Conservation (phyloP, 2,888 invertebrate species). For the Tupiocoris notatus region DNA sequence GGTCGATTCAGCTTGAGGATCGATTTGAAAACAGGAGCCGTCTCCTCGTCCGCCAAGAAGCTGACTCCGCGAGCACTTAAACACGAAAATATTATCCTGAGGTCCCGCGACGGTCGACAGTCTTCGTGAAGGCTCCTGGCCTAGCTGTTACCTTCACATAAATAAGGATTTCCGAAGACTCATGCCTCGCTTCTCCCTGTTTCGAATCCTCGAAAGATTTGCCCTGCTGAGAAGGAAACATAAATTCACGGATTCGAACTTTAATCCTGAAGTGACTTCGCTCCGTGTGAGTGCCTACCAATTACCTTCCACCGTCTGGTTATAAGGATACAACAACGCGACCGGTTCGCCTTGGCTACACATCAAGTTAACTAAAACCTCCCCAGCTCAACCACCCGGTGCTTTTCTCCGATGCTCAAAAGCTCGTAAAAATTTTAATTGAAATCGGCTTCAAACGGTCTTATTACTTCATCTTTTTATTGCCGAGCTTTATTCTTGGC, state of each 20-base stretch:
- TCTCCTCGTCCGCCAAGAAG: not conserved
- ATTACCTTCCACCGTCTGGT: constrained; percentile 16
- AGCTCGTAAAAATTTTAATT: constrained; percentile 30
- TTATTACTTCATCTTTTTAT: constrained; percentile 22
- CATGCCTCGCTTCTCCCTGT: not conserved
- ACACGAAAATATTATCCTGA: not conserved
- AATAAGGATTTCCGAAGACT: constrained; percentile 32
- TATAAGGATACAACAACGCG: constrained; percentile 9
- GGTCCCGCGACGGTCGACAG: not conserved
- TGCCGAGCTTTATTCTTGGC: constrained; percentile 14
- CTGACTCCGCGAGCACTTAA: not conserved
- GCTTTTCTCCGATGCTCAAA: not conserved
- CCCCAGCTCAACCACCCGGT: not conserved
- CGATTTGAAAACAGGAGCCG: not conserved
- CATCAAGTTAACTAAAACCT: not conserved
- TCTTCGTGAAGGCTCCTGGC: not conserved
- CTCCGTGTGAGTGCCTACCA: constrained; percentile 24
- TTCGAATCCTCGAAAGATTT: constrained; percentile 24
- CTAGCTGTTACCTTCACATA: constrained; percentile 11
- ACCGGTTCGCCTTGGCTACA: constrained; percentile 35
- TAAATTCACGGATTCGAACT: constrained; percentile 38
- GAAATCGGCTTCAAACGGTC: constrained; percentile 24
- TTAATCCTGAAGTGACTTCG: constrained; percentile 38
- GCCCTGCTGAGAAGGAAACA: constrained; percentile 43
- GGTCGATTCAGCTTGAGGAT: not conserved